A percentile compares a stretch with the other conserved stretches of the same genome.
These are phyloP conservation scores for Tragelaphus imberbis DNA, from an alignment of 2,113 vertebrate genomes.

Conservation along the genomic window DNA sequence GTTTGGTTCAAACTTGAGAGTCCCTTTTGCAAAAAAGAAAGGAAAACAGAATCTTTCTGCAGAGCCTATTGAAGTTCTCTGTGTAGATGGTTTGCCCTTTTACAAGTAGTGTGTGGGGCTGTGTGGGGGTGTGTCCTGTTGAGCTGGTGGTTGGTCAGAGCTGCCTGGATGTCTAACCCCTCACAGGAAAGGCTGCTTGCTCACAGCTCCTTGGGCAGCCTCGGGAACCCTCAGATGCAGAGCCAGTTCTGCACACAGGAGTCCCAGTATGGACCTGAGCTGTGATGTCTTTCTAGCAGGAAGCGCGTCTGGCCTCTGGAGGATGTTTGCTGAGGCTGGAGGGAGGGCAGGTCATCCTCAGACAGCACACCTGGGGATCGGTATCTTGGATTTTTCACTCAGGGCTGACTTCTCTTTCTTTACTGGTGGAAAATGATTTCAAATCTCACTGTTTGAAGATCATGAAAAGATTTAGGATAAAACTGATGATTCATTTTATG, in stretches of 20 bases:
- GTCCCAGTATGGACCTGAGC: neutral
- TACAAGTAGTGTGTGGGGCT: neutral
- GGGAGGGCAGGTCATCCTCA: neutral
- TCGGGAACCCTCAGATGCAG: neutral
- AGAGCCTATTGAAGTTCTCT: neutral
- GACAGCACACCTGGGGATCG: neutral
- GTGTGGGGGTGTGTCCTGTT: neutral
- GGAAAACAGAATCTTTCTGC: neutral
- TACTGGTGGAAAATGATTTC: neutral
- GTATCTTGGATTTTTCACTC: neutral
- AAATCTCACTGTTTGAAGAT: conserved; percentile 9
- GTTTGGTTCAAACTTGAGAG: neutral
- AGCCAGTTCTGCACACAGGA: neutral
- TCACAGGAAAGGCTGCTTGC: neutral
- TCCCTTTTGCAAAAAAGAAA: neutral
- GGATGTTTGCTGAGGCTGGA: neutral
- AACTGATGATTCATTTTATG: neutral
- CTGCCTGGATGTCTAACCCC: neutral
- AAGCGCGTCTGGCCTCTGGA: neutral
- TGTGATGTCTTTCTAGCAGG: neutral
- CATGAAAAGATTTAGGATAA: neutral
- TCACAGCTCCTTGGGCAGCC: neutral
- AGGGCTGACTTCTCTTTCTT: neutral
- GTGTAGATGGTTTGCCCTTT: neutral
- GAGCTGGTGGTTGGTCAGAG: neutral